Percentiles rank a stretch among this genome's conserved stretches.
Evolutionary conservation across 2,797 vertebrate genomes (phyloP).

Genomic region (Spheniscus humboldti): DNA sequence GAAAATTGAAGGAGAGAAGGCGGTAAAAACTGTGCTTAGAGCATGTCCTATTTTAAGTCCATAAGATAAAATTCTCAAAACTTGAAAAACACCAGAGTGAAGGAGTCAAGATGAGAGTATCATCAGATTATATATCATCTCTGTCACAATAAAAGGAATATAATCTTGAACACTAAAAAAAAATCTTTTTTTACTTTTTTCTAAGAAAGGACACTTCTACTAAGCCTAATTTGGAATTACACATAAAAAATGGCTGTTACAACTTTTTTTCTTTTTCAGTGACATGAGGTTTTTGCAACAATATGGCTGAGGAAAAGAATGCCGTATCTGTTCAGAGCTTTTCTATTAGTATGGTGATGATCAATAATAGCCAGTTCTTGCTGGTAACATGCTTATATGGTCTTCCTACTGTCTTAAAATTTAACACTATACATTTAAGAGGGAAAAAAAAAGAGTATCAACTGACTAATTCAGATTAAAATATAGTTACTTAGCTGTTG

Average conservation of each 20-base stretch:
- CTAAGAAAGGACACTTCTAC: not conserved
- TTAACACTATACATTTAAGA: not conserved
- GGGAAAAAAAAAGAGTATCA: not conserved
- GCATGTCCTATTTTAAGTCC: slow-evolving; percentile 47
- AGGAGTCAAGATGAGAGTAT: slow-evolving; percentile 48
- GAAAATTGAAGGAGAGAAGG: slow-evolving; percentile 61
- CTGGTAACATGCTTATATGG: not conserved
- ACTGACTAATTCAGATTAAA: not conserved
- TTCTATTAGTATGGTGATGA: not conserved
- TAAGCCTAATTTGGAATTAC: not conserved
- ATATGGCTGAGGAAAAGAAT: not conserved
- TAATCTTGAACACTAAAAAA: not conserved
- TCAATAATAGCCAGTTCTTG: not conserved
- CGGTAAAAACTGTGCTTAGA: slow-evolving; percentile 55
- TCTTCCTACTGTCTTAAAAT: not conserved
- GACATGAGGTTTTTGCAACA: not conserved
- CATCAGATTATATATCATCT: not conserved
- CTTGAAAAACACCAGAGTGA: slow-evolving; percentile 25
- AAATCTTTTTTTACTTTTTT: not conserved
- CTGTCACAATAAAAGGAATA: not conserved
- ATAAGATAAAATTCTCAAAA: slow-evolving; percentile 50
- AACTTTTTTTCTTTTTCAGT: not conserved
- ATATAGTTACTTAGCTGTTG: not conserved
- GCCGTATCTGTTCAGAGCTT: not conserved
- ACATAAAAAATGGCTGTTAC: not conserved